A percentile compares a stretch with the other conserved stretches of the same genome.
Evolutionary conservation across 2,113 vertebrate genomes (phyloP).

Genomic region (Prinia subflava): DNA sequence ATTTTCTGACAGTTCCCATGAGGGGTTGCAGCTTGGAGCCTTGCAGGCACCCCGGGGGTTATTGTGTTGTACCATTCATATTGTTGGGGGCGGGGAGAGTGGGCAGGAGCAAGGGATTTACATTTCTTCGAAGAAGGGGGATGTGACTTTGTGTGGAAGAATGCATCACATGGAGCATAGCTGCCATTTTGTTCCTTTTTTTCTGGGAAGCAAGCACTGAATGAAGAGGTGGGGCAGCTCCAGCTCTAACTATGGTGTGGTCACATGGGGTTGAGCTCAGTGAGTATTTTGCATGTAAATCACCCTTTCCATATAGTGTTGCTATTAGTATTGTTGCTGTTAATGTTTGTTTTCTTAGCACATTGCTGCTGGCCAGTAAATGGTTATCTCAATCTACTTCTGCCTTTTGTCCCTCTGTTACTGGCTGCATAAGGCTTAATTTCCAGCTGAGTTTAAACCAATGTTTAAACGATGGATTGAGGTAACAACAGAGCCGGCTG

Average conservation of each 20-base stretch:
- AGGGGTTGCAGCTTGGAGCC: neutral
- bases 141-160: neutral
- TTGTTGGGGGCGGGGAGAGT: accelerated
- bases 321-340: no score
- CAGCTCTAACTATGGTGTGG: neutral
- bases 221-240: neutral
- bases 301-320: neutral
- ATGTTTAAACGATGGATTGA: neutral
- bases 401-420: neutral
- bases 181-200: neutral
- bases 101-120: neutral
- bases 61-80: neutral
- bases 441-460: neutral
- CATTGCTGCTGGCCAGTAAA: neutral
- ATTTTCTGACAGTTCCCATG: neutral
- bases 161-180: no score
- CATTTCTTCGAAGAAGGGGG: accelerated
- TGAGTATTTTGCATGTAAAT: neutral
- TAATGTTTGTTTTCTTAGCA: neutral
- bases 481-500: no score
- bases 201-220: neutral
- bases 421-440: neutral
- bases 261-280: neutral
- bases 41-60: neutral
- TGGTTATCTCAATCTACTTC: neutral